These are phyloP conservation scores for Drosophila mercatorum DNA, from an alignment of 2,888 invertebrate species.

Conservation along the genomic window DNA sequence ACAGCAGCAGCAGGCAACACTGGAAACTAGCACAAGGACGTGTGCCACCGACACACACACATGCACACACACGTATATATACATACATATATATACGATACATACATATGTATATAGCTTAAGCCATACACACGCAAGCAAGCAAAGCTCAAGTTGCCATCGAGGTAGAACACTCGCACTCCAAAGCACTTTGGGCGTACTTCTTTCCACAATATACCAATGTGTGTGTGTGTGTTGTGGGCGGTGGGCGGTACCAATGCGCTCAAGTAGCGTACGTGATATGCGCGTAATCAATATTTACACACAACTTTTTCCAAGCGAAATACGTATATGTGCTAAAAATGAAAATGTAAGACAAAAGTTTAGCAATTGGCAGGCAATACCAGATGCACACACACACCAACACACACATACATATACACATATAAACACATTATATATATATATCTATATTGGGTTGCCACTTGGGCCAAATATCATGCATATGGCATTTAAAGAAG, in stretches of 20 bases:
- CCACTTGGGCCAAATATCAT: constrained; percentile 34
- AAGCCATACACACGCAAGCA: constrained; percentile 23
- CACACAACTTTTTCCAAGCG: constrained; percentile 52
- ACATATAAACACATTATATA: not conserved
- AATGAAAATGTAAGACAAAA: constrained; percentile 45
- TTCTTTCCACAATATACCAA: constrained; percentile 23
- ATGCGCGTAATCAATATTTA: constrained; percentile 75
- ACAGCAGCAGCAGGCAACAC: constrained; percentile 41
- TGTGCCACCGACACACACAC: constrained; percentile 44
- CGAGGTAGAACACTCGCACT: constrained; percentile 40
- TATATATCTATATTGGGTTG: constrained; percentile 10
- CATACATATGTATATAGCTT: constrained; percentile 1
- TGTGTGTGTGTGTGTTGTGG: not conserved
- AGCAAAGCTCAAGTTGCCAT: constrained; percentile 44
- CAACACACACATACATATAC: not conserved
- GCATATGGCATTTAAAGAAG: constrained; percentile 36
- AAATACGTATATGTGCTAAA: constrained; percentile 42
- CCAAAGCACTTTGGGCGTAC: constrained; percentile 30
- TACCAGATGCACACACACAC: constrained; percentile 9
- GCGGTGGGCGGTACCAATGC: constrained; percentile 19
- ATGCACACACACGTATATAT: constrained; percentile 9
- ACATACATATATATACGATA: not conserved
- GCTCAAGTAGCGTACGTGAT: constrained; percentile 75
- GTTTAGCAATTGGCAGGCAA: constrained; percentile 43
- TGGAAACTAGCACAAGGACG: constrained; percentile 78